Conservation (phyloP, 2,797 vertebrate genomes). For the Microchirus variegatus region DNA sequence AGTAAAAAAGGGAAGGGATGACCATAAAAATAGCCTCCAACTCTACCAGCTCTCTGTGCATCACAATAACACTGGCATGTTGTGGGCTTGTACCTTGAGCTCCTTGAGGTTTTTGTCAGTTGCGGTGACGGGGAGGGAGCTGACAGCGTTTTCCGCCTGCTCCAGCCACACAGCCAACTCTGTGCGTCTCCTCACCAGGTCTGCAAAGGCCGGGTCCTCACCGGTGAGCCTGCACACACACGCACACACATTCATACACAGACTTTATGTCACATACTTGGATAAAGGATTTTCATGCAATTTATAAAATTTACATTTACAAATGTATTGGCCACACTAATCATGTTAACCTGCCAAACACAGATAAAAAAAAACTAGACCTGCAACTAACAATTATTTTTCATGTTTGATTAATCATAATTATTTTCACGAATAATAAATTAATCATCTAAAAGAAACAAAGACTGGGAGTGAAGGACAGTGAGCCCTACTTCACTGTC, state of each 20-base stretch:
- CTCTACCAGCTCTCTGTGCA: too few relatives aligned
- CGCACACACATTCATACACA: slow-evolving; percentile 24
- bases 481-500: too few relatives aligned
- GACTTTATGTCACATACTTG: slow-evolving; percentile 4
- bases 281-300: slow-evolving; percentile 56
- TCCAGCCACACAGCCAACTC: slow-evolving; percentile 87
- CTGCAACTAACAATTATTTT: too few relatives aligned
- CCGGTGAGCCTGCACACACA: slow-evolving; percentile 79
- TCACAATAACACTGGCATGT: too few relatives aligned
- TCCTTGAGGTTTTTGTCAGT: slow-evolving; percentile 83
- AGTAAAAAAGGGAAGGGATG: too few relatives aligned
- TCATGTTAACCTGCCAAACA: slow-evolving; percentile 50
- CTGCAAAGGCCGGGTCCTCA: slow-evolving; percentile 81
- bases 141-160: slow-evolving; percentile 80
- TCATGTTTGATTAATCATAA: too few relatives aligned
- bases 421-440: too few relatives aligned
- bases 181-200: slow-evolving; percentile 82
- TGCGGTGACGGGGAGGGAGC: slow-evolving; percentile 72
- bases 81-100: slow-evolving; percentile 80
- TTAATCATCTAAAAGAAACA: too few relatives aligned
- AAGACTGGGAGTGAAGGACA: too few relatives aligned
- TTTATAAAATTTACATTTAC: slow-evolving; percentile 65
- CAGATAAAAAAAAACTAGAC: too few relatives aligned
- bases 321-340: slow-evolving; percentile 46
- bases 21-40: too few relatives aligned